Evolutionary conservation across 2,888 invertebrate species (phyloP), one percentile per base, ranked within the genome.

Genomic region (Tachina lurida): DNA sequence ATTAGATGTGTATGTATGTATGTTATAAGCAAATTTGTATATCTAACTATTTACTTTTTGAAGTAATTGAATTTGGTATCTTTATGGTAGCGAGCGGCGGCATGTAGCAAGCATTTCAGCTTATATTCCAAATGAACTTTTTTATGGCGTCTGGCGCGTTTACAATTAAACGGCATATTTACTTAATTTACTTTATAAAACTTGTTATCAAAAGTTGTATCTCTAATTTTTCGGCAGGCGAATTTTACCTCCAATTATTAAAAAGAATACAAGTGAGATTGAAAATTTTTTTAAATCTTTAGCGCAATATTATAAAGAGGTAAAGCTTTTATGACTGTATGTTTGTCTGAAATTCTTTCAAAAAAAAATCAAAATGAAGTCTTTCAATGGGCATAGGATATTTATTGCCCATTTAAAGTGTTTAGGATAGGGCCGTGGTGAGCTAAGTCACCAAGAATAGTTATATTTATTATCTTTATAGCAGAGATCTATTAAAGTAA

Each of bases 131-230:
- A 75, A 62, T 70, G 12, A 22, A 41, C 63, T 45, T 65, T 49
- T 77, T 31, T 74, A 15, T 60, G 45, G 47, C 43, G 31, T 39
- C 56, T n/a, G 15, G 13, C 54, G 56, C 19, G 19, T 49, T 31
- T 63, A 56, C 73, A 86, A 83, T 80, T 83, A 80, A 79, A 71
- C 52, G 63, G 43, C 60, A 73, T 86, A 76, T 83, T 76, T 82
- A 79, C 86, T 76, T 76, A 67, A 78, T 75, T 71, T 75, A 63
- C n/a, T 41, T 71, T 39, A 49, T 22, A 13, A 19, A 49, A 58
- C 63, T 43, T 67, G 54, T 60, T 68, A 19, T 13, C 31, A 31
- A 31, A 31, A 47, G 19, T 52, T 82, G 49, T 79, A 45, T 71
- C 74, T 78, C 45, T 19, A 31, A 75, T 62, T 70, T 10, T 15